Evolutionary conservation across 2,113 vertebrate species (phyloP).

Genomic region (Bos taurus): DNA sequence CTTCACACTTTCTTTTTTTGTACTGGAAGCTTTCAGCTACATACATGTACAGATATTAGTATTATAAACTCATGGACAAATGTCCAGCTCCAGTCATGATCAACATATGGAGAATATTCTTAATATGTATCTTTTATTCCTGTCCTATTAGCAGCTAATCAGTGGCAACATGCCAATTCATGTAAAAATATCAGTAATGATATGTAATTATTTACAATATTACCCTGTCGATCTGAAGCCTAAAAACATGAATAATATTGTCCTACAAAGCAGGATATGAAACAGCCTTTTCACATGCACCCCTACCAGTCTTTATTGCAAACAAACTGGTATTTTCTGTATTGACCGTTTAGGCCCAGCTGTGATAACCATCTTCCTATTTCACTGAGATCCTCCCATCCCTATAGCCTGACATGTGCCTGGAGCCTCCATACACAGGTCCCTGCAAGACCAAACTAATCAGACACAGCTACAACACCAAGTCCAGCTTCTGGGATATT

Average conservation of each 20-base stretch:
- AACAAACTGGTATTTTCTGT: not conserved
- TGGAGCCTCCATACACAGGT: not conserved
- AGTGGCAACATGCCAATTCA: not conserved
- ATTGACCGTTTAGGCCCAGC: not conserved
- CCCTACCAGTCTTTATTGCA: not conserved
- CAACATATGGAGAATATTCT: slow-evolving; percentile 28
- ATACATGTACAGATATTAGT: not conserved
- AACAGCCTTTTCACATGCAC: not conserved
- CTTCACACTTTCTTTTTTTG: not conserved
- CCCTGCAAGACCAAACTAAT: not conserved
- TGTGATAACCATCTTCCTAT: not conserved
- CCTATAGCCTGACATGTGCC: not conserved
- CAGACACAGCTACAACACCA: not conserved
- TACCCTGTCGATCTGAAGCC: not conserved
- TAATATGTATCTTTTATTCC: not conserved
- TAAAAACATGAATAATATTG: not conserved
- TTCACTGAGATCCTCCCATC: not conserved
- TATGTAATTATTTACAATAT: not conserved
- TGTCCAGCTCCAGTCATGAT: not conserved
- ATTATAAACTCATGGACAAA: not conserved
- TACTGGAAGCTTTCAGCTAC: not conserved
- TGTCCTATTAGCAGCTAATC: not conserved
- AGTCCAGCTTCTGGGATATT: not conserved
- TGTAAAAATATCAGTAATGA: not conserved
- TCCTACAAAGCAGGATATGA: not conserved